Conservation (phyloP, 2,888 invertebrate species). For the Melanostoma mellinum region DNA sequence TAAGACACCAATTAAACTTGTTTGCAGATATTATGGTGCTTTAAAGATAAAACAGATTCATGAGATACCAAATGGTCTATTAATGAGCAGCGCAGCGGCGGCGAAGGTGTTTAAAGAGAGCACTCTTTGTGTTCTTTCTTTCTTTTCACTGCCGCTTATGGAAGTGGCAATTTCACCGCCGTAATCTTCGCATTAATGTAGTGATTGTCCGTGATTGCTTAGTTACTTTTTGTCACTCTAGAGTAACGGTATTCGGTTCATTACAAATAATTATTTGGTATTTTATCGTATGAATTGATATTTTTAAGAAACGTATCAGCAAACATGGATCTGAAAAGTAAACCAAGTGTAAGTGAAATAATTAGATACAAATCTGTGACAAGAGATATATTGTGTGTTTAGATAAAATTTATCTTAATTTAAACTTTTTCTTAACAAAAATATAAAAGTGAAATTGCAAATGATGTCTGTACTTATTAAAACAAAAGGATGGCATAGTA, state of each 20-base stretch:
- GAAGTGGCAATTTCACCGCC: slow-evolving; percentile 59
- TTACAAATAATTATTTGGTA: no score
- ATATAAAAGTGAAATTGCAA: no score
- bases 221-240: slow-evolving; percentile 49
- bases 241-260: slow-evolving; percentile 40
- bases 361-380: no score
- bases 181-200: slow-evolving; percentile 39
- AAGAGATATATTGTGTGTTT: no score
- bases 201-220: slow-evolving; percentile 29
- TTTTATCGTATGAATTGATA: no score
- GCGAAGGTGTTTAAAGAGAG: slow-evolving; percentile 49
- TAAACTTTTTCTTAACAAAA: no score
- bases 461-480: no score
- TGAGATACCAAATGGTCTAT: slow-evolving; percentile 24
- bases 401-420: no score
- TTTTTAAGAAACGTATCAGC: not conserved
- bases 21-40: not conserved
- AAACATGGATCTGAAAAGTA: not conserved
- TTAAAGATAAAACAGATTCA: slow-evolving; percentile 47
- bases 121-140: slow-evolving; percentile 58
- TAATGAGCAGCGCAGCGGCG: not conserved
- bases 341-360: not conserved
- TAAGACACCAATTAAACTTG: not conserved
- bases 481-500: no score
- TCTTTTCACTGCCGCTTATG: slow-evolving; percentile 37